phyloP scores from a whole-genome alignment of 2,113 vertebrate species.

The Lepidiolamprologus cunningtoni region DNA sequence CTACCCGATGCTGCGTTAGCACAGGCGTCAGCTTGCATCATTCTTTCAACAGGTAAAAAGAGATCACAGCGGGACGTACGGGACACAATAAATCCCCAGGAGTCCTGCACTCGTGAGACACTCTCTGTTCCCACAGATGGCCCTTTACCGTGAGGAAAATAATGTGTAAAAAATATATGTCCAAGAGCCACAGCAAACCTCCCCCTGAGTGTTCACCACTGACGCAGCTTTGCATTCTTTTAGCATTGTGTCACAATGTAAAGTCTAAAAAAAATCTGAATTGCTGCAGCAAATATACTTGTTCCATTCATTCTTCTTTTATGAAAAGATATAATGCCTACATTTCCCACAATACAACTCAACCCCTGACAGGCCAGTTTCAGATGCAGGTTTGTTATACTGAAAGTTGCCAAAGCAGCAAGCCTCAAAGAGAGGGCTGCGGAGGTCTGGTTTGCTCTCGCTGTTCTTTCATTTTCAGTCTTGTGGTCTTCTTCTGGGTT shows the following conservation, averaged over 20 bases:
- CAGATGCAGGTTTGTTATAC: neutral
- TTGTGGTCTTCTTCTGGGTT: neutral
- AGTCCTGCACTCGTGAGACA: slow-evolving; percentile 8
- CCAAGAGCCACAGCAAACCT: neutral
- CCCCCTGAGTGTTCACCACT: neutral
- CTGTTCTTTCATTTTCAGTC: neutral
- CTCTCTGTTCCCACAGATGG: neutral
- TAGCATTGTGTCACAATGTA: neutral
- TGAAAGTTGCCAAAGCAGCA: neutral
- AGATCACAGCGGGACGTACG: neutral
- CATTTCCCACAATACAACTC: neutral
- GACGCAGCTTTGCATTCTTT: neutral
- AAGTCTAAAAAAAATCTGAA: neutral
- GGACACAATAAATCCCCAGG: slow-evolving; percentile 8
- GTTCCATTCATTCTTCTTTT: neutral
- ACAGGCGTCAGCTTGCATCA: slow-evolving; percentile 50
- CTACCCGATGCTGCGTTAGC: neutral
- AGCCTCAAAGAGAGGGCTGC: neutral
- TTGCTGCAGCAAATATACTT: neutral
- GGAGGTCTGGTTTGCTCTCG: neutral
- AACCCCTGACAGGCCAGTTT: neutral
- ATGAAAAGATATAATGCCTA: neutral
- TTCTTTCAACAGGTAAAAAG: slow-evolving; percentile 46
- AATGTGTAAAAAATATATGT: neutral
- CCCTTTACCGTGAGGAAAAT: neutral